phyloP scores from a whole-genome alignment of 2,797 vertebrate species.

The Silurus aristotelis region DNA sequence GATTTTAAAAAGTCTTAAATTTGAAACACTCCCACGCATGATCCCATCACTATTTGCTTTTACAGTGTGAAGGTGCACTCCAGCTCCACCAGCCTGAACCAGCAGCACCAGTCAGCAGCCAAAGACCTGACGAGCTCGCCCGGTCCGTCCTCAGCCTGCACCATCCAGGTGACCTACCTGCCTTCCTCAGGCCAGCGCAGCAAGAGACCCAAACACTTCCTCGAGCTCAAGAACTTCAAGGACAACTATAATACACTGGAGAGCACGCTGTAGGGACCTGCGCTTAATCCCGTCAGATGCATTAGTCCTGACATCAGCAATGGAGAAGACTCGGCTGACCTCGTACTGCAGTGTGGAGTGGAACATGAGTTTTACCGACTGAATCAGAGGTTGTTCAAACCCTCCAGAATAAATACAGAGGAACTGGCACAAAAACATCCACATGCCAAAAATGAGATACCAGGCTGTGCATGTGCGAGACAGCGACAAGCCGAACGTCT shows the following conservation, averaged over 20 bases:
- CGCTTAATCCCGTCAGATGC: neutral
- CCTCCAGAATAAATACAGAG: neutral
- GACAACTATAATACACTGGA: slow-evolving; percentile 98
- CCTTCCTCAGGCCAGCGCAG: slow-evolving; percentile 86
- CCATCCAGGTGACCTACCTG: slow-evolving; percentile 91
- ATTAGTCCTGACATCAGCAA: neutral
- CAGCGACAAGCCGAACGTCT: neutral
- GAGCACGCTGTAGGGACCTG: slow-evolving; percentile 80
- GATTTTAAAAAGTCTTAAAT: too few species aligned
- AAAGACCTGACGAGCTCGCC: slow-evolving; percentile 85
- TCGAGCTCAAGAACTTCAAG: slow-evolving; percentile 97
- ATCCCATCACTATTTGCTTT: slow-evolving; percentile 1
- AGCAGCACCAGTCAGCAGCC: slow-evolving; percentile 89
- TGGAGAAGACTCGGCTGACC: neutral
- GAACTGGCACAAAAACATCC: neutral
- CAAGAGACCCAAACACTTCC: slow-evolving; percentile 91
- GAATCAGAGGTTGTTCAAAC: neutral
- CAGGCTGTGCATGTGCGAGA: neutral
- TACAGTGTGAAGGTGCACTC: slow-evolving; percentile 83
- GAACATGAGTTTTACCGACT: neutral
- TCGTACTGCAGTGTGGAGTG: neutral
- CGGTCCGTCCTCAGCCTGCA: slow-evolving; percentile 73
- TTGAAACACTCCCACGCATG: neutral
- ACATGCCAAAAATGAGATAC: neutral
- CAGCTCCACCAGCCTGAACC: slow-evolving; percentile 74